Percentiles rank a stretch among this genome's conserved stretches.
These are phyloP conservation scores for Campopleginae sp. DNA, from an alignment of 2,888 invertebrate species.

Conservation along the genomic window DNA sequence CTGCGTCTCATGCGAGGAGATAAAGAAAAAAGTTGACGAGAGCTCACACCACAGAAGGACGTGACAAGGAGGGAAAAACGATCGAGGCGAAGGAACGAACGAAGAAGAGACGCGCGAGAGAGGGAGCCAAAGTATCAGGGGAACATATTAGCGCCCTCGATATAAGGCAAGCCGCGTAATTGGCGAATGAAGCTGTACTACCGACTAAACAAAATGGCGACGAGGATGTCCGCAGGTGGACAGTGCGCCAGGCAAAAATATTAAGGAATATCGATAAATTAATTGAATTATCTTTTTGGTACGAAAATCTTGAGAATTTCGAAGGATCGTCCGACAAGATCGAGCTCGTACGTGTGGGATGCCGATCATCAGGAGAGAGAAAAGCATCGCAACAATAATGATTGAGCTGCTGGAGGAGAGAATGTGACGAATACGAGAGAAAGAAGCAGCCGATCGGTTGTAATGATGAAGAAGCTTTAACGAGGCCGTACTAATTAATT, in stretches of 20 bases:
- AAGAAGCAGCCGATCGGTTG: slow-evolving; percentile 27
- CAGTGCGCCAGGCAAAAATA: neutral
- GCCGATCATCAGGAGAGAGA: slow-evolving; percentile 4
- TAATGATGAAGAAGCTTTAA: slow-evolving; percentile 62
- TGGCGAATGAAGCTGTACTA: slow-evolving; percentile 62
- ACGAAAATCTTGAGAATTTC: slow-evolving; percentile 68
- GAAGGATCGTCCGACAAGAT: no score
- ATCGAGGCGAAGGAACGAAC: no score
- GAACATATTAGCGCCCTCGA: slow-evolving; percentile 31
- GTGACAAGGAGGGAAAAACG: slow-evolving; percentile 48
- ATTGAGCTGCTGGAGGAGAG: slow-evolving; percentile 18
- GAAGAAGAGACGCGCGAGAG: slow-evolving; percentile 47
- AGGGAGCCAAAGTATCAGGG: slow-evolving; percentile 19
- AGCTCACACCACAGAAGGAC: slow-evolving; percentile 63
- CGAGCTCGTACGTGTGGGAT: slow-evolving; percentile 17
- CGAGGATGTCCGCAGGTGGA: slow-evolving; percentile 17
- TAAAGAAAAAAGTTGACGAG: slow-evolving; percentile 61
- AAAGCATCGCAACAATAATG: slow-evolving; percentile 14
- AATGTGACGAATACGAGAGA: slow-evolving; percentile 20
- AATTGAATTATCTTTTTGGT: slow-evolving; percentile 56
- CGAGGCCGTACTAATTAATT: slow-evolving; percentile 71
- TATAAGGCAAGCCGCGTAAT: slow-evolving; percentile 63
- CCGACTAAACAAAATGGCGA: slow-evolving; percentile 44
- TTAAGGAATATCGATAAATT: slow-evolving; percentile 67
- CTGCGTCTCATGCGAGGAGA: slow-evolving; percentile 15